These are phyloP conservation scores for Rhinogobio ventralis DNA, from an alignment of 2,797 vertebrate species.

Conservation along the genomic window DNA sequence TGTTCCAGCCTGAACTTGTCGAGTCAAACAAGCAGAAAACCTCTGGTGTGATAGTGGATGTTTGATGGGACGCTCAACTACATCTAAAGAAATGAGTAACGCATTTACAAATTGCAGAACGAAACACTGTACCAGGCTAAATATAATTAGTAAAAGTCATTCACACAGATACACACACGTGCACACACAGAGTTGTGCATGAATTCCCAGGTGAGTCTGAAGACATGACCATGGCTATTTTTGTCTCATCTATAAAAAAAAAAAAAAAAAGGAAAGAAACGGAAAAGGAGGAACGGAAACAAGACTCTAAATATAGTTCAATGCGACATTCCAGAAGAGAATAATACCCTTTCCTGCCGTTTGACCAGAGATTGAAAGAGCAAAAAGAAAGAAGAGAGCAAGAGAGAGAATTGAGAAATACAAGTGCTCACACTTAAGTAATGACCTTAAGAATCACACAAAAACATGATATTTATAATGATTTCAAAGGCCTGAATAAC, in stretches of 20 bases:
- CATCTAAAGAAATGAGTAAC: constrained; percentile 1
- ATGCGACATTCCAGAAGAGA: constrained; percentile 62
- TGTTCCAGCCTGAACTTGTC: constrained; percentile 30
- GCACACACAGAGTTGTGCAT: neutral
- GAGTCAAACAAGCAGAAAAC: constrained; percentile 32
- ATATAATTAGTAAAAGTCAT: constrained; percentile 33
- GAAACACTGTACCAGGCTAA: neutral
- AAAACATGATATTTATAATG: neutral
- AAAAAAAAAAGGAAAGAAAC: constrained; percentile 53
- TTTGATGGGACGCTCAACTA: neutral
- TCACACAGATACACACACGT: constrained; percentile 14
- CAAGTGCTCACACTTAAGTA: neutral
- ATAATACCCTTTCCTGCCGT: constrained; percentile 57
- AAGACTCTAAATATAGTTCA: constrained; percentile 57
- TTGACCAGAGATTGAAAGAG: constrained; percentile 41
- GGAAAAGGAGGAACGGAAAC: constrained; percentile 63
- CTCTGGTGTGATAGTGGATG: constrained; percentile 13
- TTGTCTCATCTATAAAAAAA: constrained; percentile 56
- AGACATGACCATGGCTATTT: constrained; percentile 60
- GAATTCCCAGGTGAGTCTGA: constrained; percentile 63
- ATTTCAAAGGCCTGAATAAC: constrained; percentile 1
- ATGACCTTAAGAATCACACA: constrained; percentile 5
- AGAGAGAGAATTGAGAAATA: neutral
- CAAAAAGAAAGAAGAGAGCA: constrained; percentile 10
- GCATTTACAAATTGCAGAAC: neutral